Percentiles rank a stretch among this genome's conserved stretches.
These are phyloP conservation scores for Xestia c-nigrum DNA, from an alignment of 2,888 invertebrate genomes.

Conservation along the genomic window DNA sequence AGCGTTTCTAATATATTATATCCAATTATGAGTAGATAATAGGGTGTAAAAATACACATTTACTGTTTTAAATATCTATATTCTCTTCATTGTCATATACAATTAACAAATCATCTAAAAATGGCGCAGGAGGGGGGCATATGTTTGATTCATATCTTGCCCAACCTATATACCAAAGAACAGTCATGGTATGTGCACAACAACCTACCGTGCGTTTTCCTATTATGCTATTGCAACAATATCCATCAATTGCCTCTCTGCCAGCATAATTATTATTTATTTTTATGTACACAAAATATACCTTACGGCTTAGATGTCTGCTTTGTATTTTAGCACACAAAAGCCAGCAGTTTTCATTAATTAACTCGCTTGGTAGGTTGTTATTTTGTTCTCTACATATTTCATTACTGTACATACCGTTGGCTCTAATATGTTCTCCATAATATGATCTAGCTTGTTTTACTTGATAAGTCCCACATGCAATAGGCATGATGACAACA, in stretches of 20 bases:
- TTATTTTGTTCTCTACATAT: background rate
- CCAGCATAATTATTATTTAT: background rate
- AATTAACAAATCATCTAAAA: slow-evolving; percentile 9
- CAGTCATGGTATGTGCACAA: background rate
- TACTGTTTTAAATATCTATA: slow-evolving; percentile 8
- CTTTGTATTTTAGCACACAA: slow-evolving; percentile 6
- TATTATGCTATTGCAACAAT: slow-evolving; percentile 3
- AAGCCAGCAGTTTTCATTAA: slow-evolving; percentile 2
- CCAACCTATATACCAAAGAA: slow-evolving; percentile 3
- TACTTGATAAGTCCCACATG: background rate
- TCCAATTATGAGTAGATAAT: background rate
- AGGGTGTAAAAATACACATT: background rate
- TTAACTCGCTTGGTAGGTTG: slow-evolving; percentile 3
- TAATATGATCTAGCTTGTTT: background rate
- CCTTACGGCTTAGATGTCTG: background rate
- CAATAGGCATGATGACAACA: too few species aligned
- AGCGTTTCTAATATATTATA: background rate
- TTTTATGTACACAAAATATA: background rate
- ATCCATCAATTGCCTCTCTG: background rate
- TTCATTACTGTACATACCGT: background rate
- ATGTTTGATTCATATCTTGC: background rate
- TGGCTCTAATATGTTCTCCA: background rate
- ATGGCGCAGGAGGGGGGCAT: slow-evolving; percentile 1
- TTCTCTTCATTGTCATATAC: background rate
- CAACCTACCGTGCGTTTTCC: slow-evolving; percentile 6